phyloP scores from a whole-genome alignment of 2,888 invertebrate genomes.

The Mesorhabditis sp. region DNA sequence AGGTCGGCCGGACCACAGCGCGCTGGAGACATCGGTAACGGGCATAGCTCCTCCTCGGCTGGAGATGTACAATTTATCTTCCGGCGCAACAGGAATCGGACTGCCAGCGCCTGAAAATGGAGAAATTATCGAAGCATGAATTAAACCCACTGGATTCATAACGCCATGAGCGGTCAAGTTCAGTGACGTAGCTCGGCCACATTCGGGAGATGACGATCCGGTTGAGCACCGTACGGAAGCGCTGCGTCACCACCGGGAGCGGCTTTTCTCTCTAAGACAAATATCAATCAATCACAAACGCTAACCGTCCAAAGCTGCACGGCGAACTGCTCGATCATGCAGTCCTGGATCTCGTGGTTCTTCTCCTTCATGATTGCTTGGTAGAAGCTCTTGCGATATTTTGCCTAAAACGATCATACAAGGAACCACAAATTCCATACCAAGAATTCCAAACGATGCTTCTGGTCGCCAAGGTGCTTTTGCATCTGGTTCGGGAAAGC shows the following conservation, averaged over 20 bases:
- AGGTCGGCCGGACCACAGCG: too few relatives aligned
- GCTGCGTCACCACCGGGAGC: not conserved
- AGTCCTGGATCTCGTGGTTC: not conserved
- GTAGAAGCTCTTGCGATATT: not conserved
- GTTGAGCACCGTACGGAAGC: not conserved
- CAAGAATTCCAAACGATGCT: not conserved
- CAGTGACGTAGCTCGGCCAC: not conserved
- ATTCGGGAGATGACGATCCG: not conserved
- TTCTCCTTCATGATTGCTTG: not conserved
- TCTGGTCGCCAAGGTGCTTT: not conserved
- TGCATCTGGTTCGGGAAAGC: not conserved
- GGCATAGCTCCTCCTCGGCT: too few relatives aligned
- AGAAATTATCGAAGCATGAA: not conserved
- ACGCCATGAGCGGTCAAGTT: not conserved
- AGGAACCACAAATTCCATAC: not conserved
- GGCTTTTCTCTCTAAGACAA: not conserved
- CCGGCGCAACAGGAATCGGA: not conserved
- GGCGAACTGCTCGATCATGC: conserved; percentile 6
- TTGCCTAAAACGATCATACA: not conserved
- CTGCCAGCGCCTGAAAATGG: not conserved
- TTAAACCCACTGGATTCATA: not conserved
- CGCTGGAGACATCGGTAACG: too few relatives aligned
- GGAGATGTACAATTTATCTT: not conserved
- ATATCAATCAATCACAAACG: not conserved
- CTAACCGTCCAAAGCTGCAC: conserved; percentile 1